These are phyloP conservation scores for Eristalis arbustorum DNA, from an alignment of 2,888 invertebrate genomes.

Conservation along the genomic window DNA sequence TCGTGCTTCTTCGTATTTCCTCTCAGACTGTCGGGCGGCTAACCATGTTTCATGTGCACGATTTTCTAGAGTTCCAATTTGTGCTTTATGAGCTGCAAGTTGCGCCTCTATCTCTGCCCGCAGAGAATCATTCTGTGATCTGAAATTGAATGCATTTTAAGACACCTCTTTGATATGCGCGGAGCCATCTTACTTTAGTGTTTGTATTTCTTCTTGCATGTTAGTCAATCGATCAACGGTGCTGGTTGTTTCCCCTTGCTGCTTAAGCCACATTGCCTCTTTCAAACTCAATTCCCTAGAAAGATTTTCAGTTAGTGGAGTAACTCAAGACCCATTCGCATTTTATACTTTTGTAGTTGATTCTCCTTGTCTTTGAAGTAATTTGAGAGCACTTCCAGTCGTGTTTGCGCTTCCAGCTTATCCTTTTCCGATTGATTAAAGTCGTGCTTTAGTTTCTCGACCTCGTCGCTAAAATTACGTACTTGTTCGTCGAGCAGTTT, in stretches of 20 bases:
- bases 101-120: slow-evolving; percentile 93
- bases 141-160: slow-evolving; percentile 71
- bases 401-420: slow-evolving; percentile 88
- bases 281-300: slow-evolving; percentile 87
- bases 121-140: slow-evolving; percentile 83
- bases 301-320: slow-evolving; percentile 23
- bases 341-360: slow-evolving; percentile 90
- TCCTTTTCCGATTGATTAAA: slow-evolving; percentile 86
- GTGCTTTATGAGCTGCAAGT: slow-evolving; percentile 85
- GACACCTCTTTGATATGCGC: background rate
- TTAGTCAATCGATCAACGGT: slow-evolving; percentile 89
- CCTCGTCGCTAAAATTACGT: slow-evolving; percentile 81
- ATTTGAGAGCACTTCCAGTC: slow-evolving; percentile 91
- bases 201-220: slow-evolving; percentile 89
- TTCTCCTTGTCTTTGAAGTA: slow-evolving; percentile 95
- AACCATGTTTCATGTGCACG: slow-evolving; percentile 94
- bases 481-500: slow-evolving; percentile 80
- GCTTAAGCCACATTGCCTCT: slow-evolving; percentile 89
- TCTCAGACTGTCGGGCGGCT: slow-evolving; percentile 88
- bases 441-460: slow-evolving; percentile 82
- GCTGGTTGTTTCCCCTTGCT: slow-evolving; percentile 90
- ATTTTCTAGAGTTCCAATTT: slow-evolving; percentile 89
- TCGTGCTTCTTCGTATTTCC: slow-evolving; percentile 90
- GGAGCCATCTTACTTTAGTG: slow-evolving; percentile 85
- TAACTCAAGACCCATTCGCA: background rate